phyloP scores from a whole-genome alignment of 92 coral and sea anemone species.

The Virgularia gustaviana region DNA sequence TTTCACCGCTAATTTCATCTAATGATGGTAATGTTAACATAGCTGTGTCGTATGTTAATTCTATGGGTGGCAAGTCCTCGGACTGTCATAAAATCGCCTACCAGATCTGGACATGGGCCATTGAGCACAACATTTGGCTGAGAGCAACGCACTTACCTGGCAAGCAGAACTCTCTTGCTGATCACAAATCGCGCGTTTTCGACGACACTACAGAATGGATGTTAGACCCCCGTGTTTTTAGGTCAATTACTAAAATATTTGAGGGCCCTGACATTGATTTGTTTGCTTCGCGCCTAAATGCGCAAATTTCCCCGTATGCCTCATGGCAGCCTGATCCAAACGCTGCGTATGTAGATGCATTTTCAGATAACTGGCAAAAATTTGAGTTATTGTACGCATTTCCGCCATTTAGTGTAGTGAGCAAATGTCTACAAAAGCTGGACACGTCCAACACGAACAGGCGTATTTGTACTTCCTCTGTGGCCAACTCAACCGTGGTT shows the following conservation, averaged over 20 bases:
- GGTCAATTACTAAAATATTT: not conserved
- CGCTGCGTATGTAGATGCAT: no score
- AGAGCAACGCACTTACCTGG: conserved; percentile 51
- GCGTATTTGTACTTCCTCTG: no score
- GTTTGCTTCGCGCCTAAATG: conserved; percentile 37
- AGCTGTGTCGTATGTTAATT: conserved; percentile 40
- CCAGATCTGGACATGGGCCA: conserved; percentile 49
- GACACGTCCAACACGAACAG: no score
- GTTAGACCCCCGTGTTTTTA: conserved; percentile 19
- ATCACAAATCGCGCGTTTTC: conserved; percentile 14
- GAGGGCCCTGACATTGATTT: conserved; percentile 36
- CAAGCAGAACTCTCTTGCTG: conserved; percentile 20
- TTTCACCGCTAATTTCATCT: conserved; percentile 37
- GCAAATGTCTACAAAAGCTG: no score
- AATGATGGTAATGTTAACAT: conserved; percentile 34
- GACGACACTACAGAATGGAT: conserved; percentile 38
- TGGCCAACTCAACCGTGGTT: no score
- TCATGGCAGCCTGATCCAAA: conserved; percentile 43
- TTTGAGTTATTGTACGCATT: no score
- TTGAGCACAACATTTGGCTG: conserved; percentile 37
- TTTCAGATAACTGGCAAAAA: no score
- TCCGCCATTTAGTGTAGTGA: no score
- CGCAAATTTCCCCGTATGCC: conserved; percentile 24
- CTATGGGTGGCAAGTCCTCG: conserved; percentile 46
- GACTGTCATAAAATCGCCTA: conserved; percentile 31